Evolutionary conservation across 2,888 invertebrate species (phyloP), one percentile per base, ranked within the genome.

Genomic region (Muschampia staudingeri): DNA sequence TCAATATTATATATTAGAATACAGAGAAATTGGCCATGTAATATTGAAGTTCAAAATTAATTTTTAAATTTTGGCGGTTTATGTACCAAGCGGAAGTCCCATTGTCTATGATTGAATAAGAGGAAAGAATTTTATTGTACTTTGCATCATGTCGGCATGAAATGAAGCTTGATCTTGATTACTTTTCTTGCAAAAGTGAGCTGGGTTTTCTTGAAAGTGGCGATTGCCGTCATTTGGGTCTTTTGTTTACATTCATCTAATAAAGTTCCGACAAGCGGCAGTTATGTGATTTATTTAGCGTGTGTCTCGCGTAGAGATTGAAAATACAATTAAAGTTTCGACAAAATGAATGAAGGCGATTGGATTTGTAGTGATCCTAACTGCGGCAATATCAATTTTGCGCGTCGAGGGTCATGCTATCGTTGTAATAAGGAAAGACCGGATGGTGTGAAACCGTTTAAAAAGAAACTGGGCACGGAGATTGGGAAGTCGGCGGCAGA

Each of bases 401-500:
- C 99, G 44, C 98, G 99, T 85, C 97, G 99, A 89, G 98, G 97
- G 90, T 98, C 98, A 89, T 99, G 99, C 95, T 99, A 99, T 97
- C 98, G 99, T 89, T 99, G 99, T 97, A 98, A 98, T 88, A 98
- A 98, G 97, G 98, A 97, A 84, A 95, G 96, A 85, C 95, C 95
- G 61, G 96, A 96, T 84, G 90, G 90, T 84, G 92, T 89, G 34
- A 95, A 95, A 88, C 85, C 92, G 30, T 91, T 86, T 78, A 76
- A 98, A 94, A 99, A 98, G 94, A 99, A 99, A 95, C 97, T 99
- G 75, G 99, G 99, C 0, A 99, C 99, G 83, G 99, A 99, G 97
- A 99, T 99, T 89, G 99, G 99, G 5, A 99, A 99, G 97, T 99
- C 98, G 34, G 99, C 99, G 52, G 99, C 99, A 0, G 99, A 99